Conservation (phyloP, 2,113 vertebrate species). For the Ahaetulla prasina region DNA sequence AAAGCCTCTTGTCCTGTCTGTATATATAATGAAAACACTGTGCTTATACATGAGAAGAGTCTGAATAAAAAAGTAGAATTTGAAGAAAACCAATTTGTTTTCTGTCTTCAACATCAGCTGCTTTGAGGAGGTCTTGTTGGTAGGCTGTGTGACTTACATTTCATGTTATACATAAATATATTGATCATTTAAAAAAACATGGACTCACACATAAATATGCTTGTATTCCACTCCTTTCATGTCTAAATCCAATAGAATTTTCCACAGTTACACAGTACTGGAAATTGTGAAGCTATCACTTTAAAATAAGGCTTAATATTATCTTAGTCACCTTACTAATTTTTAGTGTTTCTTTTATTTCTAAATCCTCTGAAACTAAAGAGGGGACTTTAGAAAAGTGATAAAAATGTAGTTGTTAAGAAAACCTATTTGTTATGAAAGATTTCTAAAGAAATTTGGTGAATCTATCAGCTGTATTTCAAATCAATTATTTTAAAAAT, state of each 20-base stretch:
- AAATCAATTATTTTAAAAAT: not conserved
- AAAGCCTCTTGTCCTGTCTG: constrained; percentile 45
- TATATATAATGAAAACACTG: constrained; percentile 28
- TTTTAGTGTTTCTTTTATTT: not conserved
- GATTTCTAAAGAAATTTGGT: not conserved
- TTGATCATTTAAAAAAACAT: constrained; percentile 13
- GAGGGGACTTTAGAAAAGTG: not conserved
- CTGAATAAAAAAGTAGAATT: constrained; percentile 41
- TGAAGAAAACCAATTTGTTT: constrained; percentile 39
- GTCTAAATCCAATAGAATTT: constrained; percentile 32
- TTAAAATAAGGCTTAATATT: not conserved
- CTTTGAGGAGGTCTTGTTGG: constrained; percentile 43
- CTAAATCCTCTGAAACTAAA: not conserved
- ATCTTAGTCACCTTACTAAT: not conserved
- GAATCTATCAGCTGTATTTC: not conserved
- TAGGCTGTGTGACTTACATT: constrained; percentile 38
- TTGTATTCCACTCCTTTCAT: constrained; percentile 39
- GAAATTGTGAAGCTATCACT: not conserved
- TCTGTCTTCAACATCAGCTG: constrained; percentile 31
- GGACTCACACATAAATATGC: constrained; percentile 44
- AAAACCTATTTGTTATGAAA: not conserved
- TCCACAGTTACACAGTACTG: constrained; percentile 19
- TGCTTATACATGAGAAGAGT: constrained; percentile 46
- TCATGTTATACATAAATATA: constrained; percentile 50
- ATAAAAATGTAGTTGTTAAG: not conserved